Evolutionary conservation across 2,113 vertebrate genomes (phyloP).

Genomic region (Silurus glanis): DNA sequence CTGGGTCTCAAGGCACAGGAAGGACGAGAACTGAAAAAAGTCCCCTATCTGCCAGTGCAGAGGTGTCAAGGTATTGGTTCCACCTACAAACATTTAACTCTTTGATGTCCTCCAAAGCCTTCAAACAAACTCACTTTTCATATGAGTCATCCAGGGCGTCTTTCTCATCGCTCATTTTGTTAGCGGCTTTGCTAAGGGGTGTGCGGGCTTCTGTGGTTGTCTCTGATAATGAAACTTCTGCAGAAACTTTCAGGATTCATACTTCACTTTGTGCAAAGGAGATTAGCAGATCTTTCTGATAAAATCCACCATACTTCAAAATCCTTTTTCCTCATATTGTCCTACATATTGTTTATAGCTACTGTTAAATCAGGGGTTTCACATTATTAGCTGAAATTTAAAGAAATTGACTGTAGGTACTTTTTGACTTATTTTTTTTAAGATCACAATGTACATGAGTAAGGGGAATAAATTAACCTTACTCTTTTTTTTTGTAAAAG

Average conservation of each 20-base stretch:
- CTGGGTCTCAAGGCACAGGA: constrained; percentile 41
- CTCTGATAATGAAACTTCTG: constrained; percentile 28
- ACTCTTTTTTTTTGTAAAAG: neutral
- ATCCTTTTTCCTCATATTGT: neutral
- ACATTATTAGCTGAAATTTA: neutral
- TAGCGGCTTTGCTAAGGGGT: constrained; percentile 48
- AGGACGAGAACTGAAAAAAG: constrained; percentile 53
- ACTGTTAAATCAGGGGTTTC: neutral
- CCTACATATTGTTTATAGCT: neutral
- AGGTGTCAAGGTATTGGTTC: constrained; percentile 35
- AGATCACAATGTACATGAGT: neutral
- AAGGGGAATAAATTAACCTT: neutral
- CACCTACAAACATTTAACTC: constrained; percentile 48
- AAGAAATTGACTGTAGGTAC: neutral
- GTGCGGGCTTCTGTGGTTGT: constrained; percentile 55
- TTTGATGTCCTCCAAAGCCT: constrained; percentile 42
- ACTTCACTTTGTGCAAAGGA: constrained; percentile 45
- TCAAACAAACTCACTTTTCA: constrained; percentile 52
- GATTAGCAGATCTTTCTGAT: neutral
- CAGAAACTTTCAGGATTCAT: constrained; percentile 52
- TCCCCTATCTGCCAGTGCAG: constrained; percentile 49
- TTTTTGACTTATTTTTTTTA: neutral
- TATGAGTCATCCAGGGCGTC: constrained; percentile 57
- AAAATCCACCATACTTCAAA: neutral
- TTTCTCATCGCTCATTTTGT: constrained; percentile 37